These are phyloP conservation scores for Alfaro cultratus DNA, from an alignment of 2,797 vertebrate species.

Conservation along the genomic window DNA sequence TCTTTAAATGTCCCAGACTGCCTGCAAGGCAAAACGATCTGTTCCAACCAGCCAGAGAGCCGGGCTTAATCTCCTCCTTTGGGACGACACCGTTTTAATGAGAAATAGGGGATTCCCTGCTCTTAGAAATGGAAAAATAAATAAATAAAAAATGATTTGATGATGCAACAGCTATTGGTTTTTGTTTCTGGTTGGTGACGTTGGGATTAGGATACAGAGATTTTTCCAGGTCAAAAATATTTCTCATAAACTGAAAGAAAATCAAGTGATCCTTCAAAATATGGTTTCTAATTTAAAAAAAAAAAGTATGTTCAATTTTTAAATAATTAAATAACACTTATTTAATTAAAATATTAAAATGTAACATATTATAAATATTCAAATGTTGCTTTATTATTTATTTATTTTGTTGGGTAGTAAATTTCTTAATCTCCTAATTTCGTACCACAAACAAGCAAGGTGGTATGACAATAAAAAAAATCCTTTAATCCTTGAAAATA, in stretches of 20 bases:
- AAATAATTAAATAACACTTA: no score
- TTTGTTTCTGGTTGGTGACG: neutral
- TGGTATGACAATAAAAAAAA: no score
- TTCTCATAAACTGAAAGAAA: neutral
- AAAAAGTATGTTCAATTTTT: no score
- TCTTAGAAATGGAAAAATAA: neutral
- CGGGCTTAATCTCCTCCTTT: conserved; percentile 12
- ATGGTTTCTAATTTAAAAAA: neutral
- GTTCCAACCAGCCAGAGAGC: conserved; percentile 4
- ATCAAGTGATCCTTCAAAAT: neutral
- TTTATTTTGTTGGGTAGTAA: no score
- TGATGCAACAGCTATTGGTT: neutral
- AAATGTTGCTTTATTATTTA: no score
- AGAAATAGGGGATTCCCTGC: conserved; percentile 1
- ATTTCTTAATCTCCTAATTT: no score
- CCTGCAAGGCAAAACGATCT: neutral
- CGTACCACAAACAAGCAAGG: no score
- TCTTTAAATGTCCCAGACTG: conserved; percentile 2
- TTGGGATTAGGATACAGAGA: neutral
- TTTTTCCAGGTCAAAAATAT: neutral
- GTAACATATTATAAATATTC: no score
- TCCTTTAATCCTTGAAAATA: no score
- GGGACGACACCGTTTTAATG: conserved; percentile 1
- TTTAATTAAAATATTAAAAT: no score
- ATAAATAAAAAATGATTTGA: neutral